Percentiles rank a stretch among this genome's conserved stretches.
Conservation (phyloP, 2,888 invertebrate species). For the Arge pagana region DNA sequence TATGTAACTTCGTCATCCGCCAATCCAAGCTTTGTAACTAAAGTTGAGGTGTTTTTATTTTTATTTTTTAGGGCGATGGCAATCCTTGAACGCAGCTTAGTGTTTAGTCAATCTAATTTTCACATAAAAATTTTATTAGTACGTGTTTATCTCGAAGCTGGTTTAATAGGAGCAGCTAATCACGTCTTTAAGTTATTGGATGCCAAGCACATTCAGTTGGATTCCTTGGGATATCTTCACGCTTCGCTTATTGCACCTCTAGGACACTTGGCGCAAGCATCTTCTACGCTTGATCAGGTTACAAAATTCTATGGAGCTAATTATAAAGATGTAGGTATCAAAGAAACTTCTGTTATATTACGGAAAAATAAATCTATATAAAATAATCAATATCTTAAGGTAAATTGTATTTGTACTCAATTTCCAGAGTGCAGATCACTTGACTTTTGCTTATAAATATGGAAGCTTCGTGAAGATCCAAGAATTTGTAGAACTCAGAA, state of each 20-base stretch:
- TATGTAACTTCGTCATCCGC: not conserved
- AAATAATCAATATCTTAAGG: not conserved
- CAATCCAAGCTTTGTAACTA: not conserved
- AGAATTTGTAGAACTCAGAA: conserved; percentile 85
- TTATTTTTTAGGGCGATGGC: conserved; percentile 44
- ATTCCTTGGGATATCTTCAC: conserved; percentile 86
- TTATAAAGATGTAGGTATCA: conserved; percentile 78
- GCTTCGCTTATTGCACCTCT: conserved; percentile 74
- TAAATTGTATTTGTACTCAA: not conserved
- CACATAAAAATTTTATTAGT: conserved; percentile 85
- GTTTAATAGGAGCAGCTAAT: conserved; percentile 51
- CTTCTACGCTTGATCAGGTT: conserved; percentile 74
- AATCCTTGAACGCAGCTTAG: conserved; percentile 47
- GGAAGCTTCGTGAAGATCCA: conserved; percentile 92
- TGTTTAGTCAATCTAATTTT: conserved; percentile 82
- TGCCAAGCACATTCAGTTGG: conserved; percentile 91
- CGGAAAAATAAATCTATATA: not conserved
- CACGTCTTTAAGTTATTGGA: conserved; percentile 65
- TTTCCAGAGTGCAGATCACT: conserved; percentile 82
- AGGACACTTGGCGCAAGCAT: conserved; percentile 73
- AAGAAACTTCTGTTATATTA: not conserved
- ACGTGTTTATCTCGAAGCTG: conserved; percentile 70
- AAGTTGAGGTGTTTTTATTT: not conserved
- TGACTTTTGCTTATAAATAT: conserved; percentile 91
- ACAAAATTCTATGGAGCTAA: conserved; percentile 86